Evolutionary conservation across 1,140 invertebrate genomes (phyloP), one percentile per base, ranked within the genome.

Genomic region (Drosophila oshimai): DNA sequence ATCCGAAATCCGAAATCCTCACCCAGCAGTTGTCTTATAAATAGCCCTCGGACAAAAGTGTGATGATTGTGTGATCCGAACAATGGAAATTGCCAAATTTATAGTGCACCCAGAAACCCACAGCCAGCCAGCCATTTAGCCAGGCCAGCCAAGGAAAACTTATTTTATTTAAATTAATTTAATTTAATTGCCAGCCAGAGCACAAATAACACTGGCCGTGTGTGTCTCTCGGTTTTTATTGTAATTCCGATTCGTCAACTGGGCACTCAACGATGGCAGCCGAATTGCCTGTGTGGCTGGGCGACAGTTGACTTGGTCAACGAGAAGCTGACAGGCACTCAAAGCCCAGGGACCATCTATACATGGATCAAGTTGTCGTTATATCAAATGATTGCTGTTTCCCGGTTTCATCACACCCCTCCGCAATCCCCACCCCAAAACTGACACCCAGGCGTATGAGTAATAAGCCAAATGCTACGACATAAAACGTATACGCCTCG

Each of bases 31-130:
- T 41, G 36, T 73, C 60, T 50, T 78, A 83, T 67, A 90, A 90
- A 90, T 90, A 90, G 88, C 89, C 89, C 89, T 90, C 89, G 89
- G 84, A 90, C 84, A 90, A 90, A 86, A 87, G 76, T 80, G 57
- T 73, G 42, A 73, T 62, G 53, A 70, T 57, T 46, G 55, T 72
- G 58, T 55, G 44, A 74, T 73, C 28, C 55, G 81, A 86, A 86
- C 80, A 86, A 86, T 86, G 80, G 80, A 86, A 86, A 86, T 80
- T 87, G 80, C 71, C 79, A 84, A 84, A 80, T 81, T 72, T 80
- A 83, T 81, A 80, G 77, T 47, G 53, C 51, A 81, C 79, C 79
- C 79, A 86, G 80, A 83, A 86, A 84, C 79, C 79, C 79, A 87
- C 50, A 74, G 61, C 46, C 13, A 53, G 26, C 15, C 28, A 55